Evolutionary conservation across 2,888 invertebrate species (phyloP).

Genomic region (Diarsia rubi): DNA sequence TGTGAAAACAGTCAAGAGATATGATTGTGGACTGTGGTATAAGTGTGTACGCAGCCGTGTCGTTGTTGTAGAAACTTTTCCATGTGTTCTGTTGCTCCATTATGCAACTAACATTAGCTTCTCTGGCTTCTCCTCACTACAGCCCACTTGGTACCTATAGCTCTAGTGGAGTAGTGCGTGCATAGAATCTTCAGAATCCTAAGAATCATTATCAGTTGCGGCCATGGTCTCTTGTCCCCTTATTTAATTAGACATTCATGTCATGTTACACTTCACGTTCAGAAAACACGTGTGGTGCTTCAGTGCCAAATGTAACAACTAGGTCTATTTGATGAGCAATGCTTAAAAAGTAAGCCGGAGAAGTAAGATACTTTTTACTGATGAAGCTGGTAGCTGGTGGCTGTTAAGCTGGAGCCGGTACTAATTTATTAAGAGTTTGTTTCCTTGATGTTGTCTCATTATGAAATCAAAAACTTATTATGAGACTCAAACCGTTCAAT

Average conservation of each 20-base stretch:
- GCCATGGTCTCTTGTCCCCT: neutral
- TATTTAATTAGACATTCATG: neutral
- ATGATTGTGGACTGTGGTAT: neutral
- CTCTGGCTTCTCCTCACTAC: neutral
- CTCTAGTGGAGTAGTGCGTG: neutral
- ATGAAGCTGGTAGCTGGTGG: no score
- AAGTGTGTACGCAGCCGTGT: conserved; percentile 6
- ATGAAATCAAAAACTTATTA: conserved; percentile 5
- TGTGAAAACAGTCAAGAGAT: conserved; percentile 42
- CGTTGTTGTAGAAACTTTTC: conserved; percentile 17
- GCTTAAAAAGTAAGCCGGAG: no score
- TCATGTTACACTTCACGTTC: neutral
- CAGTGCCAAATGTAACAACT: neutral
- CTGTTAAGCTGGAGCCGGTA: no score
- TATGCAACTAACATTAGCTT: neutral
- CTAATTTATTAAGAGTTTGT: no score
- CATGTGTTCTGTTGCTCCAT: neutral
- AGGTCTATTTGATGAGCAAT: neutral
- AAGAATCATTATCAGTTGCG: no score
- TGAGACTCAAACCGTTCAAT: conserved; percentile 1
- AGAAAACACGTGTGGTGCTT: neutral
- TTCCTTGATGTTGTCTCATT: conserved; percentile 13
- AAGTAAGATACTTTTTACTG: no score
- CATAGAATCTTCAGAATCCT: no score
- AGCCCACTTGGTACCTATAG: neutral